phyloP scores from a whole-genome alignment of 2,113 vertebrate species.

The Ochotona princeps region DNA sequence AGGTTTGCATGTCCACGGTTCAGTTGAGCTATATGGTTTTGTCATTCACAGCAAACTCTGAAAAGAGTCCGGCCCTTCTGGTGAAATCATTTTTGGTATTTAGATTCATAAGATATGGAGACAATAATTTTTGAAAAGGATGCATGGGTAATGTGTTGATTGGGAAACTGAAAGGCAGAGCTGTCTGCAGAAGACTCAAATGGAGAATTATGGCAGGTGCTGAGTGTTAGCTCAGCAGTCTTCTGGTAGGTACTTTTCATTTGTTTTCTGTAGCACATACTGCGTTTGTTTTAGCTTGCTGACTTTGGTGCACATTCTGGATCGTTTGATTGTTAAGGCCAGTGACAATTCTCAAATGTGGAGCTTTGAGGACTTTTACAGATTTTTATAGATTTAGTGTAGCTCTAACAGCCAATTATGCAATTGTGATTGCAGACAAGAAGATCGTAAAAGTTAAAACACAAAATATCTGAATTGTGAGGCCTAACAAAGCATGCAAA shows the following conservation, averaged over 20 bases:
- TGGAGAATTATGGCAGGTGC: neutral
- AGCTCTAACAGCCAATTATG: constrained; percentile 17
- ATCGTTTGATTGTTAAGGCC: constrained; percentile 40
- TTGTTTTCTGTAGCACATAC: constrained; percentile 31
- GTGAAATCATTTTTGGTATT: constrained; percentile 47
- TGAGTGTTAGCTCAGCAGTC: constrained; percentile 35
- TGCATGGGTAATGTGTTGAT: constrained; percentile 53
- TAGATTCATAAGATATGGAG: constrained; percentile 39
- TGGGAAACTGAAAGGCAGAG: constrained; percentile 37
- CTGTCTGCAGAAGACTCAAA: constrained; percentile 48
- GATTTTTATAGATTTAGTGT: constrained; percentile 57
- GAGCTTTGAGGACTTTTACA: constrained; percentile 69
- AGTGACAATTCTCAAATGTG: constrained; percentile 51
- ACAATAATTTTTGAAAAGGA: constrained; percentile 60
- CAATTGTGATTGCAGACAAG: constrained; percentile 49
- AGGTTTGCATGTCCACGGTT: constrained; percentile 45
- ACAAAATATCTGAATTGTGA: constrained; percentile 22
- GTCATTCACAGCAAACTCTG: neutral
- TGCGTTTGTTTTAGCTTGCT: constrained; percentile 52
- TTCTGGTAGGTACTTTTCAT: constrained; percentile 52
- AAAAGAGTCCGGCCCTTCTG: neutral
- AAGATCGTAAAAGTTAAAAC: constrained; percentile 57
- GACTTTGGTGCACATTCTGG: constrained; percentile 30
- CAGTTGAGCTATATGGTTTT: neutral
- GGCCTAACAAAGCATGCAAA: neutral